Base-by-base conservation (phyloP, 2,113 vertebrate genomes). In the Megaceryle torquata region DNA sequence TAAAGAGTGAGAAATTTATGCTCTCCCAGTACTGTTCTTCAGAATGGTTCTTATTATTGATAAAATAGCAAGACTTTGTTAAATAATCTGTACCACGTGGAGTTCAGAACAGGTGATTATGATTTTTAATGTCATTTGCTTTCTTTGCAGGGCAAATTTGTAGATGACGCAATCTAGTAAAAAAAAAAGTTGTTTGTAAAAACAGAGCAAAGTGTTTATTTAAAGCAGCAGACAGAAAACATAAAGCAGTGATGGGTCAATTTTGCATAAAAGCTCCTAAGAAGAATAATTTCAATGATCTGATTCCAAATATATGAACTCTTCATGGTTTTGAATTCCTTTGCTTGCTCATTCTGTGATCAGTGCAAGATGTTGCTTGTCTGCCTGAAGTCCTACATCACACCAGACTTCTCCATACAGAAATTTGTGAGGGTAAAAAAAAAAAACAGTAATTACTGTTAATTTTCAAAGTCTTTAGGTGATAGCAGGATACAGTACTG, bases 231-330 rank as follows among this genome's bases (percentile, higher is more conserved):
- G 82, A 82, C 76, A 80, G 84, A 96, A 94, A 86, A 94, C 46
- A 91, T 50, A 97, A 95, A 95, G 67, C 88, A 97, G 54, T 63
- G 91, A 94, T 77, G 24, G 82, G 92, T 54, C 56, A 67, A 46
- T 82, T 92, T 89, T 63, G 71, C 68, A 92, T 96, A 90, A 98
- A 97, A 97, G 88, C 56, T 97, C 91, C 94, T 95, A 95, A 86
- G 33, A 86, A 41, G 56, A 76, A 29, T 67, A 57, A 33, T 82
- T 81, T 95, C 76, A 87, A 64, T 95, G 75, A 94, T 86, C 82
- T 70, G 33, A n/a, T 84, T 95, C 26, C 35, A 86, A 75, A 69
- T 29, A 18, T 8, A 82, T 83, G 53, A 96, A 88, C 60, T 44
- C 19, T 80, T 57, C 41, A n/a, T 50, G 43, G 74, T 82, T 91